Base-by-base conservation (phyloP, 2,888 invertebrate species). In the Calliopum simillimum region DNA sequence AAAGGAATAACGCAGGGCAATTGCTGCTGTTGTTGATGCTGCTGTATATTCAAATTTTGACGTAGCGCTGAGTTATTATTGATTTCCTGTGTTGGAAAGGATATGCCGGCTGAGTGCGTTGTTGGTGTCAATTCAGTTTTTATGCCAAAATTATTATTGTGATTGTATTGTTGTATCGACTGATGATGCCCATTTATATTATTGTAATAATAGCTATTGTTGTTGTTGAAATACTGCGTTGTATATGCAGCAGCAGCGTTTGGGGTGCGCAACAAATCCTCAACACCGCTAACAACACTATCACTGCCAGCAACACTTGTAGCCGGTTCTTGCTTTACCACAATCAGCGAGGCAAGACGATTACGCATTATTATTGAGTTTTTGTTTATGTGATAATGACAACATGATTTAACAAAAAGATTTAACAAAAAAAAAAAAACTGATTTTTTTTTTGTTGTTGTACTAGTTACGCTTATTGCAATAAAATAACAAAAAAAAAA, bases 281-380 rank as follows among this genome's bases (percentile, higher is more conserved):
- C 58, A 25, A 25, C 56, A 23, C 8, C 46, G 16, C 16, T 47
- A n/a, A 56, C 66, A 44, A 47, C 33, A 33, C 33, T 8, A 49
- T 21, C 55, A 43, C 46, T 56, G 43, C 43, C 47, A 25, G 25
- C 66, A 14, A 25, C 62, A 23, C 59, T n/a, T 21, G 76, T 66
- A 46, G 71, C 59, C 73, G 84, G 83, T 79, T 86, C 86, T 83
- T 86, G 86, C 82, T 86, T 86, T 79, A 86, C 84, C 82, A 86
- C 84, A 83, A 86, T 86, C 79, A 86, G 76, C 73, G 86, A 84
- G 76, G 86, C 86, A 79, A 86, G 84, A 77, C 86, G 85, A 84
- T 85, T 85, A 83, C 86, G 86, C 86, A 86, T 86, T 80, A 80
- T 83, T 73, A 56, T 55, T 63, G 73, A 66, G 61, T 69, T 69